Conservation (phyloP, 2,888 invertebrate genomes). For the Lithosia quadra region DNA sequence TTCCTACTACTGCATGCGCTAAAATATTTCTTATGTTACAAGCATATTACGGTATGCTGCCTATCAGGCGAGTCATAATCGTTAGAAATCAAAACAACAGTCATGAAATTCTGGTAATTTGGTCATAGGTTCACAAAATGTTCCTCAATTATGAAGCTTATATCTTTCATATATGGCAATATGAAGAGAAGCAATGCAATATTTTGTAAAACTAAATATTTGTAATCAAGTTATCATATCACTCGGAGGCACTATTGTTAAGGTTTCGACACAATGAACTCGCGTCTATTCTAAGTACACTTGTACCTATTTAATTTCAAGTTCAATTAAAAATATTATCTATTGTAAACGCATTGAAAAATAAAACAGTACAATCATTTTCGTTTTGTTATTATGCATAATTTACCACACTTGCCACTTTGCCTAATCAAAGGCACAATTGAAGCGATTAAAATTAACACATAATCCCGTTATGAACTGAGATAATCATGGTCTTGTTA, state of each 20-base stretch:
- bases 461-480: too few relatives aligned
- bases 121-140: slow-evolving; percentile 11
- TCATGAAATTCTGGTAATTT: neutral
- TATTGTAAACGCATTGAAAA: slow-evolving; percentile 77
- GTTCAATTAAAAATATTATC: slow-evolving; percentile 71
- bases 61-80: neutral
- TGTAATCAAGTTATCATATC: slow-evolving; percentile 63
- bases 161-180: slow-evolving; percentile 33
- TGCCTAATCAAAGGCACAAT: neutral
- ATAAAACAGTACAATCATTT: slow-evolving; percentile 73
- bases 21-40: neutral
- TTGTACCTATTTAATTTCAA: slow-evolving; percentile 69
- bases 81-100: neutral
- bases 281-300: slow-evolving; percentile 71
- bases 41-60: neutral
- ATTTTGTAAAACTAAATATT: slow-evolving; percentile 54
- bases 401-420: neutral
- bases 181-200: slow-evolving; percentile 54
- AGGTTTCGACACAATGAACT: slow-evolving; percentile 66
- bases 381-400: slow-evolving; percentile 44
- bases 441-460: neutral
- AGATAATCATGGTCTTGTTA: too few relatives aligned
- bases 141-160: slow-evolving; percentile 37
- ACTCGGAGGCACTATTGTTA: slow-evolving; percentile 73
- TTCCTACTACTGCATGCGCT: neutral